Percentiles rank a stretch among this genome's conserved stretches.
Evolutionary conservation across 2,888 invertebrate species (phyloP).

Genomic region (Bellardia pandia): DNA sequence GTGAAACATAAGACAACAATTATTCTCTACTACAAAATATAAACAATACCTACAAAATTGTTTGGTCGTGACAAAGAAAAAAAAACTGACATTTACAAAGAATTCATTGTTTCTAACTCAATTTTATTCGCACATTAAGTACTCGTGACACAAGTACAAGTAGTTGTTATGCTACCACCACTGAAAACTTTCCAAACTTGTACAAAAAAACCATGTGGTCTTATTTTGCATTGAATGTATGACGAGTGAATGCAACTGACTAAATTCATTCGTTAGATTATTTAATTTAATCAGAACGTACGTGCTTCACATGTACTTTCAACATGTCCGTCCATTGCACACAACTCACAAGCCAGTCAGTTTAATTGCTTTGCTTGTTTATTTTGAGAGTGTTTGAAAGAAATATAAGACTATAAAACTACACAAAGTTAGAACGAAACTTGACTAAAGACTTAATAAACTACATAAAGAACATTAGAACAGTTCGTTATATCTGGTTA

Average conservation of each 20-base stretch:
- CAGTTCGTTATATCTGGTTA: too few relatives aligned
- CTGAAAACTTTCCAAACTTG: background rate
- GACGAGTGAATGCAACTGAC: background rate
- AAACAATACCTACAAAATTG: slow-evolving; percentile 8
- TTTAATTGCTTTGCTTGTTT: background rate
- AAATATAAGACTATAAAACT: too few relatives aligned
- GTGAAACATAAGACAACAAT: background rate
- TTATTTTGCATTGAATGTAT: slow-evolving; percentile 2
- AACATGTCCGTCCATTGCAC: background rate
- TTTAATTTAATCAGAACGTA: slow-evolving; percentile 49
- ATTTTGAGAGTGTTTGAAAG: background rate
- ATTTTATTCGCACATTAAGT: slow-evolving; percentile 6
- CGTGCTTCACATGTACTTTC: slow-evolving; percentile 54
- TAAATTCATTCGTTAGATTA: slow-evolving; percentile 23
- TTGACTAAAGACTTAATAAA: too few relatives aligned
- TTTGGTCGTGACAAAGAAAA: slow-evolving; percentile 31
- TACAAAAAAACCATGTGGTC: slow-evolving; percentile 1
- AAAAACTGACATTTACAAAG: background rate
- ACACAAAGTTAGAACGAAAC: too few relatives aligned
- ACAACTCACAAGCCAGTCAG: background rate
- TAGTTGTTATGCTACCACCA: background rate
- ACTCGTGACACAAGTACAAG: background rate
- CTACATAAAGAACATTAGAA: too few relatives aligned
- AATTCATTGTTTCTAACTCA: background rate
- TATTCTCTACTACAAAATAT: background rate